Percentiles rank a stretch among this genome's conserved stretches.
phyloP scores from a whole-genome alignment of 2,113 vertebrate species.

The Bubo scandiacus region DNA sequence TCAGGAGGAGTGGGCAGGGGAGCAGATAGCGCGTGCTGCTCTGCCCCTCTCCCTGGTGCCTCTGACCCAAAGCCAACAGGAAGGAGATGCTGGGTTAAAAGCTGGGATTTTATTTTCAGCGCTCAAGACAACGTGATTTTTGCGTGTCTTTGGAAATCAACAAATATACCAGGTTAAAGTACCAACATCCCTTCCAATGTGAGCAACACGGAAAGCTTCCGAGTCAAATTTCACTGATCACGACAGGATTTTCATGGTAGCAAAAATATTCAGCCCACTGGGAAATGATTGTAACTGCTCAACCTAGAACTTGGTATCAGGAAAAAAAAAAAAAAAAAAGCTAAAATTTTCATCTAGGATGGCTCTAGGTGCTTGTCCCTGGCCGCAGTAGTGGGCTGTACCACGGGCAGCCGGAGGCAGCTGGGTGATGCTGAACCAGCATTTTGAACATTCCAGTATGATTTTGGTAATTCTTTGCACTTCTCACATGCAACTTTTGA shows the following conservation, averaged over 20 bases:
- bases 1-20: neutral
- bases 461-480: neutral
- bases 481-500: neutral
- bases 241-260: neutral
- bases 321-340: neutral
- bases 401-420: too few species aligned
- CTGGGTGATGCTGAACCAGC: neutral
- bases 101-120: neutral
- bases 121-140: neutral
- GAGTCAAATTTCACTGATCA: neutral
- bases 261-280: neutral
- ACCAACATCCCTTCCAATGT: too few species aligned
- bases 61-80: too few species aligned
- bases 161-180: neutral
- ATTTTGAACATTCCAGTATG: too few species aligned
- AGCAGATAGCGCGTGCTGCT: neutral
- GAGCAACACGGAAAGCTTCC: neutral
- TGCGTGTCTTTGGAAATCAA: neutral
- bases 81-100: neutral
- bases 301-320: neutral
- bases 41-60: neutral
- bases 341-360: too few species aligned
- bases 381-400: neutral
- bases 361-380: neutral
- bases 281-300: neutral